Evolutionary conservation across 2,113 vertebrate species (phyloP).

Genomic region (Bombycilla garrulus): DNA sequence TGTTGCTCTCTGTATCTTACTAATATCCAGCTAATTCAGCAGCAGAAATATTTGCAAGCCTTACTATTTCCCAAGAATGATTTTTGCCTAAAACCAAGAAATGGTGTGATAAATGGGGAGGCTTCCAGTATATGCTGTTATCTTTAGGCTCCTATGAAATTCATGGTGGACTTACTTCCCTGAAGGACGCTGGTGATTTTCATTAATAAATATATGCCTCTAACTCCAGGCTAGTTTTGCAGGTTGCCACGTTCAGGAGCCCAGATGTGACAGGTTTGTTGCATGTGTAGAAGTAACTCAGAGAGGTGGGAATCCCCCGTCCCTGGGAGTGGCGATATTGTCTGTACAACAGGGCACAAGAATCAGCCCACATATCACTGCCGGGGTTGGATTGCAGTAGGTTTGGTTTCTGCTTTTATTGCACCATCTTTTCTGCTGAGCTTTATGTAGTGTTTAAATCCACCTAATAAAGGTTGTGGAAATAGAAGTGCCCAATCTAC

Average conservation of each 20-base stretch:
- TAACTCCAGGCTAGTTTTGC: neutral
- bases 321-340: neutral
- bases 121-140: neutral
- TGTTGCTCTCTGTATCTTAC: neutral
- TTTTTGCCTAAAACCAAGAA: neutral
- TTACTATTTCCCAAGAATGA: neutral
- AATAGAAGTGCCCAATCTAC: neutral
- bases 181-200: neutral
- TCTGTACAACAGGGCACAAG: neutral
- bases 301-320: neutral
- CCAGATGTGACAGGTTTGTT: neutral
- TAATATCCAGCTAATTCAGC: neutral
- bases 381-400: neutral
- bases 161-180: neutral
- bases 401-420: neutral
- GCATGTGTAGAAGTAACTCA: neutral
- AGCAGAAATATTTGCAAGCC: neutral
- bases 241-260: neutral
- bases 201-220: neutral
- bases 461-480: neutral
- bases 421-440: neutral
- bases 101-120: neutral
- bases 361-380: neutral
- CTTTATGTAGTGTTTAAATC: neutral
- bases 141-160: neutral